phyloP scores from a whole-genome alignment of 1,140 invertebrate species.

The Bombus terrestris region DNA sequence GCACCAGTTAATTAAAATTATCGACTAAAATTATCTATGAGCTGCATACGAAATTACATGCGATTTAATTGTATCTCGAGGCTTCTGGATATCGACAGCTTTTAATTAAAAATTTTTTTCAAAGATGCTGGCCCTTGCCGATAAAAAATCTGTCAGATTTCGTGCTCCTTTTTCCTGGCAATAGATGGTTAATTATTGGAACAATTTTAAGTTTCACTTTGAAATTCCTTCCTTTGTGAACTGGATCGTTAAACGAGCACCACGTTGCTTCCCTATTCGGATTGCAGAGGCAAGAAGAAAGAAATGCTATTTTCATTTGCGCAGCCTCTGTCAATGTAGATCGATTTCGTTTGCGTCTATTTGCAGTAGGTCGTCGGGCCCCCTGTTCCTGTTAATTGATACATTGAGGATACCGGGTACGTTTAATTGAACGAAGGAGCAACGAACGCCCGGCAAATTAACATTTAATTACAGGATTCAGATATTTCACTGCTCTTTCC shows the following conservation, averaged over 20 bases:
- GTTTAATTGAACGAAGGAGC: slow-evolving; percentile 21
- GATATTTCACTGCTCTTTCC: not conserved
- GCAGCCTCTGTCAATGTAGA: not conserved
- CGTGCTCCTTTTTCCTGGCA: not conserved
- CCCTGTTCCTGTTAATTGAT: slow-evolving; percentile 27
- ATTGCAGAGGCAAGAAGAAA: not conserved
- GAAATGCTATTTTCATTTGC: slow-evolving; percentile 40
- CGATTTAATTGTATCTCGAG: not conserved
- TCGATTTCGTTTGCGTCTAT: slow-evolving; percentile 34
- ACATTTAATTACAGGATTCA: slow-evolving; percentile 40
- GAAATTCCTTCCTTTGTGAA: slow-evolving; percentile 4
- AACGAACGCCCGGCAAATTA: slow-evolving; percentile 21
- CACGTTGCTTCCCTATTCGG: slow-evolving; percentile 14
- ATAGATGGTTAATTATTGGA: not conserved
- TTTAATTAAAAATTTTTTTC: not conserved
- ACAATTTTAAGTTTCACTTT: slow-evolving; percentile 19
- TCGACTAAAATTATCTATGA: not conserved
- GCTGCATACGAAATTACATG: not conserved
- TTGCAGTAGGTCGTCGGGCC: not conserved
- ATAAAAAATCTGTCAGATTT: not conserved
- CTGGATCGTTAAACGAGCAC: slow-evolving; percentile 16
- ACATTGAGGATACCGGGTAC: slow-evolving; percentile 25
- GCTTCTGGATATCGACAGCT: not conserved
- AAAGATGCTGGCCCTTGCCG: not conserved
- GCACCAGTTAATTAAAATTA: not conserved